Conservation (phyloP, 2,113 vertebrate species). For the Coturnix japonica region DNA sequence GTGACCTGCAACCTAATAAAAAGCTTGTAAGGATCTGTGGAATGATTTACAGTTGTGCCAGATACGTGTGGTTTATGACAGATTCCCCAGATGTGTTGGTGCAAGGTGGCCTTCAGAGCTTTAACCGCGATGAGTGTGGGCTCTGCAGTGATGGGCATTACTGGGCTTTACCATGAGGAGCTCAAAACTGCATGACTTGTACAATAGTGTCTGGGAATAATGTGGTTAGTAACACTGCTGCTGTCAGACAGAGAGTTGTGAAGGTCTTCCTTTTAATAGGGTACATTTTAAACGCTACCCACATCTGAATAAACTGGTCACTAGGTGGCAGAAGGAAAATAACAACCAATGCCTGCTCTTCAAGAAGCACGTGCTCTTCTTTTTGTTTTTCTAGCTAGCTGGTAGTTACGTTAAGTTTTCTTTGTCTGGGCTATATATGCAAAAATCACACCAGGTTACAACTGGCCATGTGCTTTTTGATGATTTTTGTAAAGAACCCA, state of each 20-base stretch:
- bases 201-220: conserved; percentile 17
- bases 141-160: background rate
- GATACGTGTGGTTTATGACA: background rate
- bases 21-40: conserved; percentile 7
- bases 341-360: background rate
- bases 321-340: conserved; percentile 76
- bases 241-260: background rate
- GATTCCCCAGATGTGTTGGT: conserved; percentile 12
- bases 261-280: conserved; percentile 9
- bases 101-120: conserved; percentile 26
- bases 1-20: conserved; percentile 6
- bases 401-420: background rate
- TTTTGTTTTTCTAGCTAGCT: background rate
- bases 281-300: background rate
- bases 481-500: background rate
- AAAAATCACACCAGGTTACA: background rate
- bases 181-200: background rate
- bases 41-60: conserved; percentile 27
- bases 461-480: background rate
- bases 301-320: conserved; percentile 36
- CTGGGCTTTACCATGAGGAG: conserved; percentile 19
- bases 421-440: background rate
- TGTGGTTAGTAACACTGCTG: background rate
- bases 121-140: conserved; percentile 35
- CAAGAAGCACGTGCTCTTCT: background rate